phyloP scores from a whole-genome alignment of 2,888 invertebrate genomes.

The Chydorus sphaericus region DNA sequence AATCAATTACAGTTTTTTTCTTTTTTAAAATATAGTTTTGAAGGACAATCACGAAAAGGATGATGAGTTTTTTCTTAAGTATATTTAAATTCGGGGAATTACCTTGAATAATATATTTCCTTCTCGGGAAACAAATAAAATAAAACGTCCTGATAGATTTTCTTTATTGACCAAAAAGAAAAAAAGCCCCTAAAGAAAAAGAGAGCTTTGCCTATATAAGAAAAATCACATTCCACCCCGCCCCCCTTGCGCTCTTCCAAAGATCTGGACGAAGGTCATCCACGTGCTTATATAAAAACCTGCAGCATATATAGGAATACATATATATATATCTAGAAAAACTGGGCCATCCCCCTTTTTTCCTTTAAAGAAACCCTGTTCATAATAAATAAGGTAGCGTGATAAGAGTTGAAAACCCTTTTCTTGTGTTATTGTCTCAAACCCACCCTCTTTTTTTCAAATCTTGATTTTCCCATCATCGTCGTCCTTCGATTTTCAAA shows the following conservation, averaged over 20 bases:
- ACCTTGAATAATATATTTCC: too few relatives aligned
- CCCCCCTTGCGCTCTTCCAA: not conserved
- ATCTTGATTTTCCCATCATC: not conserved
- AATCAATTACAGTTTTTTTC: too few relatives aligned
- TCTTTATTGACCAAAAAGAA: too few relatives aligned
- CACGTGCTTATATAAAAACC: not conserved
- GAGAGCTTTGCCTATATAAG: slow-evolving; percentile 1
- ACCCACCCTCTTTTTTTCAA: not conserved
- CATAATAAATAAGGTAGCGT: slow-evolving; percentile 3
- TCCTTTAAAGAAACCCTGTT: not conserved
- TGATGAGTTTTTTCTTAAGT: too few relatives aligned
- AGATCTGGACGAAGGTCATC: slow-evolving; percentile 4
- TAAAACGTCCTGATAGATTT: too few relatives aligned
- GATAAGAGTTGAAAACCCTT: slow-evolving; percentile 1
- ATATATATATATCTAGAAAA: not conserved
- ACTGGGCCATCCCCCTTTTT: slow-evolving; percentile 1
- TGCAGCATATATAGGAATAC: not conserved
- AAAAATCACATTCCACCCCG: not conserved
- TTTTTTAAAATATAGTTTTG: too few relatives aligned
- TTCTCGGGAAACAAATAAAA: too few relatives aligned
- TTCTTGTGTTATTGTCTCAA: not conserved
- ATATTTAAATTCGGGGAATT: too few relatives aligned
- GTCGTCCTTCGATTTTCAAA: too few relatives aligned
- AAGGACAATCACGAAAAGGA: too few relatives aligned
- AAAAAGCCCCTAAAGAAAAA: not conserved